Conservation (phyloP, 2,797 vertebrate species). For the Sebastes trivittatus region DNA sequence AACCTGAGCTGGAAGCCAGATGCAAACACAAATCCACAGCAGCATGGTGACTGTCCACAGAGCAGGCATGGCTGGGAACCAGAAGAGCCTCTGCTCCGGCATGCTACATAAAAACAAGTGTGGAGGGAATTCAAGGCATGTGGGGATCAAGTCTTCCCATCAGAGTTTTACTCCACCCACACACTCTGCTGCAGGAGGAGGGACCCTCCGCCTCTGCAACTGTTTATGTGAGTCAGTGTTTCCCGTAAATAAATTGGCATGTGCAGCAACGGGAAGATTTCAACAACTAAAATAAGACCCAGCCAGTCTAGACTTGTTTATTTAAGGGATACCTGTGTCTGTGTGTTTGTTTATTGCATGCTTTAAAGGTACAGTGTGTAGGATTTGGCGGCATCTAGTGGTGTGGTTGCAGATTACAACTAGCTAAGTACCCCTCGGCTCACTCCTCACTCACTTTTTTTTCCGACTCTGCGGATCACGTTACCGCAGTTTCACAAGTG, state of each 20-base stretch:
- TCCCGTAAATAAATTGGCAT: neutral
- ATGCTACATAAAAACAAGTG: constrained; percentile 37
- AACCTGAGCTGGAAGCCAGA: constrained; percentile 26
- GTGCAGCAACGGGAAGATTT: neutral
- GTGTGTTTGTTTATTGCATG: neutral
- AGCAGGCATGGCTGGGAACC: constrained; percentile 13
- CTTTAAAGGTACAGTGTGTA: neutral
- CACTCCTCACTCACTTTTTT: too few relatives aligned
- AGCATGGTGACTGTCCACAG: constrained; percentile 44
- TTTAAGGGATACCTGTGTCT: neutral
- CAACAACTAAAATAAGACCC: neutral
- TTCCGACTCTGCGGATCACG: too few relatives aligned
- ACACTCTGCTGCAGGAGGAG: neutral
- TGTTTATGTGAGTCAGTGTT: neutral
- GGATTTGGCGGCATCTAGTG: too few relatives aligned
- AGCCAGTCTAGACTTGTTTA: neutral
- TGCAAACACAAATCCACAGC: constrained; percentile 46
- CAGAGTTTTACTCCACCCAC: constrained; percentile 39
- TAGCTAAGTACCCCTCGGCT: too few relatives aligned
- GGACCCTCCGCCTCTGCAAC: neutral
- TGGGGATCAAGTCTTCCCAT: constrained; percentile 24
- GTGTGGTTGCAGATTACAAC: too few relatives aligned
- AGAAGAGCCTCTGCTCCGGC: neutral
- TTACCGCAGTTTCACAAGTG: too few relatives aligned
- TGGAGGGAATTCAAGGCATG: constrained; percentile 39